Evolutionary conservation across 1,140 invertebrate genomes (phyloP).

Genomic region (Pygmarrhopalites habei): DNA sequence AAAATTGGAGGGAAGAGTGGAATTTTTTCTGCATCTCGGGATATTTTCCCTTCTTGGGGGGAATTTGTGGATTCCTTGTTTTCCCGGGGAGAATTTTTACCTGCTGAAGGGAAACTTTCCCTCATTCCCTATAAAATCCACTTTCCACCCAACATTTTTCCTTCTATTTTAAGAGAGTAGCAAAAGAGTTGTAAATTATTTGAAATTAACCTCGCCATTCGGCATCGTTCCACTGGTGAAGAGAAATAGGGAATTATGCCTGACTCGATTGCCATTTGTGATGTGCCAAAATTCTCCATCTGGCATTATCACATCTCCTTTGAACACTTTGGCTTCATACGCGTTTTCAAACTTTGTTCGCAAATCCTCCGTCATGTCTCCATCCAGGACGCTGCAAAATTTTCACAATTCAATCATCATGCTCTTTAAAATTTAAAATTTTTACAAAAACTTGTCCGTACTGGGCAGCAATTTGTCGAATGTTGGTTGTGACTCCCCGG

Average conservation of each 20-base stretch:
- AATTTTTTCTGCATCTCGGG: too few species aligned
- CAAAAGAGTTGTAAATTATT: neutral
- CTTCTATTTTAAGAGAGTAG: too few species aligned
- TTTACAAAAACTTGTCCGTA: neutral
- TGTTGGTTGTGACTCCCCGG: constrained; percentile 22
- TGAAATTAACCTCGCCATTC: constrained; percentile 14
- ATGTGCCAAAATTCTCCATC: constrained; percentile 24
- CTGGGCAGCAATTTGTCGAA: constrained; percentile 19
- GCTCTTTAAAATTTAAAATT: too few species aligned
- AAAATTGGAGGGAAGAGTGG: too few species aligned
- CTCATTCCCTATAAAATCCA: too few species aligned
- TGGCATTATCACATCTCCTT: constrained; percentile 24
- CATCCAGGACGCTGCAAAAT: too few species aligned
- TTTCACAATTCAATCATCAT: too few species aligned
- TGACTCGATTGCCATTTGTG: constrained; percentile 4
- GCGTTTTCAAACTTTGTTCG: neutral
- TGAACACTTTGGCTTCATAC: constrained; percentile 15
- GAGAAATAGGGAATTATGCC: constrained; percentile 13
- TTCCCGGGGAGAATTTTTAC: too few species aligned
- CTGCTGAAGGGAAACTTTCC: too few species aligned
- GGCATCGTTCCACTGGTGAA: constrained; percentile 20
- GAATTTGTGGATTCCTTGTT: neutral
- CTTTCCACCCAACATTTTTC: too few species aligned
- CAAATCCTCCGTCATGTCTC: neutral
- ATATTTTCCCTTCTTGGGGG: too few species aligned